These are phyloP conservation scores for Hartigia nigra DNA, from an alignment of 2,888 invertebrate species.

Conservation along the genomic window DNA sequence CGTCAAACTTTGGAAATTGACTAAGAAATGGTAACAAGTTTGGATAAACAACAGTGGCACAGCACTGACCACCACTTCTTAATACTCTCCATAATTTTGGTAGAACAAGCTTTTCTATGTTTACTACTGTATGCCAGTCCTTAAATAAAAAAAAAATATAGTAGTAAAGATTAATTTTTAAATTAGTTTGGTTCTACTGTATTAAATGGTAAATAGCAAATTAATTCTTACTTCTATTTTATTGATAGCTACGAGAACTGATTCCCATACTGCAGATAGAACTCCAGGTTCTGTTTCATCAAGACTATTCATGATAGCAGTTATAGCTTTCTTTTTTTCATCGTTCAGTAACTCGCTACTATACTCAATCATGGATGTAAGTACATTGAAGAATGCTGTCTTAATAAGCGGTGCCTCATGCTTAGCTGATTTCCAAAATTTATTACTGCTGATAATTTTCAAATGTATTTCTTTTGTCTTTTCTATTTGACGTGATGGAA, in stretches of 20 bases:
- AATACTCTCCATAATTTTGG: slow-evolving; percentile 78
- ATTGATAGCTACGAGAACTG: slow-evolving; percentile 73
- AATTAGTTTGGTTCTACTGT: background rate
- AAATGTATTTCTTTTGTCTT: slow-evolving; percentile 69
- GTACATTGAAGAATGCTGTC: slow-evolving; percentile 77
- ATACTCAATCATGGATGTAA: slow-evolving; percentile 73
- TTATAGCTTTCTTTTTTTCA: slow-evolving; percentile 70
- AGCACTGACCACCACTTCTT: slow-evolving; percentile 80
- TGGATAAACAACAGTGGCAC: slow-evolving; percentile 78
- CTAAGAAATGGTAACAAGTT: slow-evolving; percentile 83
- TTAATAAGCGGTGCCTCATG: slow-evolving; percentile 68
- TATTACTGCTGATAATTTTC: slow-evolving; percentile 70
- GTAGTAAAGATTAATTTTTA: background rate
- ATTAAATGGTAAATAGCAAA: slow-evolving; percentile 15
- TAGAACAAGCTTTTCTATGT: slow-evolving; percentile 78
- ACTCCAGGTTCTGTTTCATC: slow-evolving; percentile 78
- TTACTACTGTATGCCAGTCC: slow-evolving; percentile 79
- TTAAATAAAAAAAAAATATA: slow-evolving; percentile 54
- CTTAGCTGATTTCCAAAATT: slow-evolving; percentile 81
- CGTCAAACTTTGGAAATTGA: slow-evolving; percentile 71
- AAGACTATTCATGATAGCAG: slow-evolving; percentile 73
- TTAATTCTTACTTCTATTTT: slow-evolving; percentile 68
- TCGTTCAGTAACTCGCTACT: slow-evolving; percentile 68
- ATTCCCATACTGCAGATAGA: slow-evolving; percentile 80
- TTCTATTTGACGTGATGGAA: slow-evolving; percentile 67